phyloP scores from a whole-genome alignment of 2,797 vertebrate genomes.

The Acanthiza pusilla region DNA sequence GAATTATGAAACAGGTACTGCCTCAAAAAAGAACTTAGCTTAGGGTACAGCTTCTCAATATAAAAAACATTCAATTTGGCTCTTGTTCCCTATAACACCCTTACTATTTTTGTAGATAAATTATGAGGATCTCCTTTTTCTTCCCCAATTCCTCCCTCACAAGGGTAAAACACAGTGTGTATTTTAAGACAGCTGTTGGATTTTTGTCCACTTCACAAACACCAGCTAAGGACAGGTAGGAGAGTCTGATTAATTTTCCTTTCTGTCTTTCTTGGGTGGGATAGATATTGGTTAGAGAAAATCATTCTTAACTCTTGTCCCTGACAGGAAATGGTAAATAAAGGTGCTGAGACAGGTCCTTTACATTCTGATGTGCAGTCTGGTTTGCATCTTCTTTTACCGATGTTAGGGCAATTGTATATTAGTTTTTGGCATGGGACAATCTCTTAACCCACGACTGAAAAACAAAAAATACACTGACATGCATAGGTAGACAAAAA shows the following conservation, averaged over 20 bases:
- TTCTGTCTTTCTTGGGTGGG: not conserved
- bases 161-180: not conserved
- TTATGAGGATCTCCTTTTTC: not conserved
- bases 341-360: not conserved
- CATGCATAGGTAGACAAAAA: not conserved
- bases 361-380: not conserved
- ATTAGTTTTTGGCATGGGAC: not conserved
- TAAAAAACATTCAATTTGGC: not conserved
- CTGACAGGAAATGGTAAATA: not conserved
- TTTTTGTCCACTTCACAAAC: not conserved
- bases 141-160: not conserved
- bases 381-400: not conserved
- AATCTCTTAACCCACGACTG: not conserved
- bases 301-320: not conserved
- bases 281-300: not conserved
- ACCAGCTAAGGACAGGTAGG: not conserved
- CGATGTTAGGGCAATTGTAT: constrained; percentile 17
- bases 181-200: not conserved
- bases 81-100: not conserved
- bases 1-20: not conserved
- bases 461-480: not conserved
- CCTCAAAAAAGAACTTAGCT: not conserved
- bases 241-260: not conserved
- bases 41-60: not conserved
- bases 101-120: not conserved